Percentiles rank a stretch among this genome's conserved stretches.
Evolutionary conservation across 2,113 vertebrate genomes (phyloP).

Genomic region (Corydoras maculifer): DNA sequence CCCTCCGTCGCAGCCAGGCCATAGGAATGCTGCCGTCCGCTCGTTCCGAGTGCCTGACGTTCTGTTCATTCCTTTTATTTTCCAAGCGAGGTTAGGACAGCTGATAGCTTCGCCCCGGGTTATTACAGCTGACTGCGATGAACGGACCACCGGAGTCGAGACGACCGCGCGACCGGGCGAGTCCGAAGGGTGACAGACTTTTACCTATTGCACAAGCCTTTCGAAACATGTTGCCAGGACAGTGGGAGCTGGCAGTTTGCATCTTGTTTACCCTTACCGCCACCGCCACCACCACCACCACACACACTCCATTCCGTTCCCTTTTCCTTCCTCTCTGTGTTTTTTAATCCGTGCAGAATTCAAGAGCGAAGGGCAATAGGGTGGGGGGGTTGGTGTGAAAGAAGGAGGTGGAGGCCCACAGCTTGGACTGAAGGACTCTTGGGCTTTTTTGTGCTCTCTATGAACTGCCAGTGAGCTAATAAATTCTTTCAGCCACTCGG

Average conservation of each 20-base stretch:
- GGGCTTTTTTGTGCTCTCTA: constrained; percentile 83
- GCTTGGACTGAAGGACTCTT: constrained; percentile 73
- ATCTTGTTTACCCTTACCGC: constrained; percentile 76
- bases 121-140: constrained; percentile 82
- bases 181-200: constrained; percentile 88
- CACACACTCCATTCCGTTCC: constrained; percentile 47
- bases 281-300: not conserved
- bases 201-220: constrained; percentile 98
- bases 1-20: not conserved
- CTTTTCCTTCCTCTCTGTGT: constrained; percentile 48
- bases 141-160: constrained; percentile 91
- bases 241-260: constrained; percentile 86
- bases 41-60: constrained; percentile 49
- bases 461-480: constrained; percentile 90
- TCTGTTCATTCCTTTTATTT: constrained; percentile 55
- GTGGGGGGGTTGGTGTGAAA: not conserved
- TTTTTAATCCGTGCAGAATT: constrained; percentile 73
- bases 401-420: constrained; percentile 10
- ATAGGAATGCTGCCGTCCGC: constrained; percentile 29
- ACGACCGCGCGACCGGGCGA: constrained; percentile 83
- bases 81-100: constrained; percentile 50
- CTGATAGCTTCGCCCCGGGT: constrained; percentile 67
- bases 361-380: constrained; percentile 27
- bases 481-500: constrained; percentile 87
- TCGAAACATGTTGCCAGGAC: constrained; percentile 98